Base-by-base conservation (phyloP, 2,797 vertebrate genomes). In the Telmatherina bonti region DNA sequence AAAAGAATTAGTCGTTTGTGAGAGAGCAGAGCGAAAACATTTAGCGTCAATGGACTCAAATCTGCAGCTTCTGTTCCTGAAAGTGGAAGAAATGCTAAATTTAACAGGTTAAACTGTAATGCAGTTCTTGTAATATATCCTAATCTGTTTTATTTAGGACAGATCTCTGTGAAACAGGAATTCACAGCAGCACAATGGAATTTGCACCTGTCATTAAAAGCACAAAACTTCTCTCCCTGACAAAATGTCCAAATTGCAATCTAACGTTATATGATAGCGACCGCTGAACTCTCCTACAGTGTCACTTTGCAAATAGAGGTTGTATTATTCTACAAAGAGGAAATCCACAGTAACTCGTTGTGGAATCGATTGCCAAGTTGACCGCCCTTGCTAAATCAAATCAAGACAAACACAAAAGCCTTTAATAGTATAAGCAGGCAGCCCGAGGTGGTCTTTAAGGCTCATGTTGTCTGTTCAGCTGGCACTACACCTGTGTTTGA, bases 331-430 rank as follows among this genome's bases (percentile, higher is more conserved):
- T 72, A 83, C 79, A 83, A 87, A 86, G 80, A 79, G 83, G 87
- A 93, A 84, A 90, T 87, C 85, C 75, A 47, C 74, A 59, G 85
- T 82, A 89, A 92, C 79, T 87, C 78, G 22, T 93, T 92, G 88
- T 70, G 41, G 73, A 88, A 94, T 94, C 83, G 88, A 94, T 94
- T 81, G 82, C 61, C 22, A 64, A 89, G 83, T 89, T 88, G 89
- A 91, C 87, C 55, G 80, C 79, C 87, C 89, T 91, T 88, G 85
- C 75, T 84, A 91, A 94, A 93, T 94, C 90, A 70, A 91, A 93
- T 92, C 83, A 91, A 72, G 76, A 74, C 72, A 76, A 76, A 88
- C 87, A 90, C 84, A 88, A 84, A 85, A 78, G 85, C 80, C 90
- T 87, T 81, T 93, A 94, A 94, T 81, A 81, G 87, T 72, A 91